phyloP scores from a whole-genome alignment of 2,797 vertebrate species.

The Acipenser ruthenus region DNA sequence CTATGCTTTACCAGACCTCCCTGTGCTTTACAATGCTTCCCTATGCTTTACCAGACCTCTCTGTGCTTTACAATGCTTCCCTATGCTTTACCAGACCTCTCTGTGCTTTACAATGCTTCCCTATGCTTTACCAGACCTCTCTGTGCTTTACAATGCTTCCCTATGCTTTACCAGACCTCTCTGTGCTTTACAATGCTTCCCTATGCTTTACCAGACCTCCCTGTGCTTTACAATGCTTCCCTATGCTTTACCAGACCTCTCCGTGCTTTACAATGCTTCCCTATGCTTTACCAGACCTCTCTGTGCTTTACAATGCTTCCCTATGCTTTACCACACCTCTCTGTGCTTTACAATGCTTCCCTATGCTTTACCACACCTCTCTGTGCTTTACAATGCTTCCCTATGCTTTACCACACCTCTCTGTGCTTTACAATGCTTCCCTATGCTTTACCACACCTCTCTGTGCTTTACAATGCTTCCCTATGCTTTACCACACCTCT shows the following conservation, averaged over 20 bases:
- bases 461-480: no score
- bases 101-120: no score
- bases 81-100: neutral
- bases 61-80: constrained; percentile 4
- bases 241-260: neutral
- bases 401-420: neutral
- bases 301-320: no score
- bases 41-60: neutral
- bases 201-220: neutral
- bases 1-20: neutral
- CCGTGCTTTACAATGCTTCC: constrained; percentile 3
- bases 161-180: neutral
- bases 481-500: neutral
- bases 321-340: neutral
- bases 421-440: constrained; percentile 4
- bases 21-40: no score
- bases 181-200: constrained; percentile 4
- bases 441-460: neutral
- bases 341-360: constrained; percentile 4
- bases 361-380: neutral
- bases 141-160: constrained; percentile 8
- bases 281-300: neutral
- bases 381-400: no score
- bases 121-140: neutral
- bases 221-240: no score